Conservation (phyloP, 1,140 invertebrate genomes). For the Brachionus sp. region DNA sequence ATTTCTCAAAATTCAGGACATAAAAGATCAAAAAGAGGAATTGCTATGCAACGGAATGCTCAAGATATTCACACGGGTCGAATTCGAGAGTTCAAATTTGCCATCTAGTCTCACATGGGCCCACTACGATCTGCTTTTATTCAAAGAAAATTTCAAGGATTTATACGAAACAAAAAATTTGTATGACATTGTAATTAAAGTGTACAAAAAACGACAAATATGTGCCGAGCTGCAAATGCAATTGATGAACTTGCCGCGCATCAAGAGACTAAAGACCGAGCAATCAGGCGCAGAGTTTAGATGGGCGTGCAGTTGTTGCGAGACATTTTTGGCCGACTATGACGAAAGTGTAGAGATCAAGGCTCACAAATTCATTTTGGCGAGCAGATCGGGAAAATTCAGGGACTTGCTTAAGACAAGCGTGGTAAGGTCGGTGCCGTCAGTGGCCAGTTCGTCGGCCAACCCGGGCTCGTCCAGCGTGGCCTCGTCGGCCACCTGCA, state of each 20-base stretch:
- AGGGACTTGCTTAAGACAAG: conserved; percentile 18
- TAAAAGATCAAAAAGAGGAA: conserved; percentile 29
- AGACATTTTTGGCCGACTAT: not conserved
- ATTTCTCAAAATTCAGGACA: conserved; percentile 41
- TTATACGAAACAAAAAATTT: conserved; percentile 34
- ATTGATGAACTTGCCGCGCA: not conserved
- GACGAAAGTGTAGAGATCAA: conserved; percentile 35
- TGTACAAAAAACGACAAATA: not conserved
- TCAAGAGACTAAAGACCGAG: not conserved
- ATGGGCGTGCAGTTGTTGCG: not conserved
- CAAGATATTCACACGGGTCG: conserved; percentile 32
- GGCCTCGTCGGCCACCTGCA: not conserved
- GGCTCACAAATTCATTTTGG: conserved; percentile 31
- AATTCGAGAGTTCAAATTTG: conserved; percentile 24
- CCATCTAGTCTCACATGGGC: conserved; percentile 39
- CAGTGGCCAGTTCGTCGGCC: not conserved
- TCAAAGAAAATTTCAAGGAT: conserved; percentile 43
- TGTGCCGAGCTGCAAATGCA: not conserved
- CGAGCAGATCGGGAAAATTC: conserved; percentile 33
- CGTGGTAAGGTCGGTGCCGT: not conserved
- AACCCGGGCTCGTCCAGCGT: not conserved
- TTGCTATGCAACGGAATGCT: conserved; percentile 22
- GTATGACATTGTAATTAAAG: conserved; percentile 37
- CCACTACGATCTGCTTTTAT: conserved; percentile 16
- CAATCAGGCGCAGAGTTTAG: not conserved